Conservation (phyloP, 2,113 vertebrate species). For the Charadrius vociferus region DNA sequence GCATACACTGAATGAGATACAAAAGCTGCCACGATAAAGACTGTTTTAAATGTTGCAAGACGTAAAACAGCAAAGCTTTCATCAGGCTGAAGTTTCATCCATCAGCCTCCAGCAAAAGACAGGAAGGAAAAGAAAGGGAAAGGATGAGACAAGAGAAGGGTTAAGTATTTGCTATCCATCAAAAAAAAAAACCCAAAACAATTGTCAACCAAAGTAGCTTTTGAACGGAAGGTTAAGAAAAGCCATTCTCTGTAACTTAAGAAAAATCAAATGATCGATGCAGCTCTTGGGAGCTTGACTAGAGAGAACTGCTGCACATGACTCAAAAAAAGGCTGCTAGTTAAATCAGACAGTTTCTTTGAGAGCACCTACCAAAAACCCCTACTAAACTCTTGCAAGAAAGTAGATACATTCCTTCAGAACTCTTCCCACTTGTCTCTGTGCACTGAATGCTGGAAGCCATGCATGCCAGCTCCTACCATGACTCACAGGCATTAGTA, state of each 20-base stretch:
- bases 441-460: background rate
- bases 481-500: background rate
- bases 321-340: background rate
- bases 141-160: background rate
- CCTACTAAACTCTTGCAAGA: background rate
- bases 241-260: background rate
- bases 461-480: background rate
- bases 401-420: background rate
- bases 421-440: background rate
- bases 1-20: background rate
- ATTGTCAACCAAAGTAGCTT: background rate
- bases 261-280: background rate
- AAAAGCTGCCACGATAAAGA: background rate
- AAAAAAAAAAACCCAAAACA: too few relatives aligned
- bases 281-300: background rate
- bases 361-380: background rate
- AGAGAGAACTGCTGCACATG: background rate
- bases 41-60: background rate
- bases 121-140: background rate
- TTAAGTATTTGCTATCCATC: background rate
- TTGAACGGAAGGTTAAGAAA: background rate
- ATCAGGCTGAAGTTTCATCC: background rate
- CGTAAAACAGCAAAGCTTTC: background rate
- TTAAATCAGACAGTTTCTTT: background rate
- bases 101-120: background rate